These are phyloP conservation scores for Meiosimyza platycephala DNA, from an alignment of 2,888 invertebrate genomes.

Conservation along the genomic window DNA sequence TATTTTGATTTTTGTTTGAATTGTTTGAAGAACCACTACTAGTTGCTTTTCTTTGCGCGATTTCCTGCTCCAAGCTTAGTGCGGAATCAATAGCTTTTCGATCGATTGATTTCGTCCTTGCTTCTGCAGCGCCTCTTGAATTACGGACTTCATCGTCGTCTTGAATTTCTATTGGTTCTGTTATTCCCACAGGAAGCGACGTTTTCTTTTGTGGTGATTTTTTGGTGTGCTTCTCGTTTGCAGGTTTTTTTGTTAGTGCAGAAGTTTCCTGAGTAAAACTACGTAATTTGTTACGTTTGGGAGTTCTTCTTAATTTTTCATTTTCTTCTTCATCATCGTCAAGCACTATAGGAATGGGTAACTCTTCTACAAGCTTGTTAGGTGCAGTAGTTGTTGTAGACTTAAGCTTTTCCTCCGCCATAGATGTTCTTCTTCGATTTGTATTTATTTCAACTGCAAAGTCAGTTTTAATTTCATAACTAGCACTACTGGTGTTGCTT, in stretches of 20 bases:
- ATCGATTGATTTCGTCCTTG: constrained; percentile 15
- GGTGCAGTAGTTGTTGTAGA: constrained; percentile 1
- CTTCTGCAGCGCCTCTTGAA: constrained; percentile 23
- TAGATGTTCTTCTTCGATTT: constrained; percentile 5
- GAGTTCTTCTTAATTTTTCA: constrained; percentile 20
- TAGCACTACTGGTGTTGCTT: constrained; percentile 44
- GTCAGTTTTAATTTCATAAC: constrained; percentile 6
- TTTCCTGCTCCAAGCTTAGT: constrained; percentile 62
- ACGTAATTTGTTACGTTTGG: constrained; percentile 19
- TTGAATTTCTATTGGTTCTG: constrained; percentile 46
- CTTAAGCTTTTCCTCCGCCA: constrained; percentile 29
- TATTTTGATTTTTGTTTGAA: constrained; percentile 58
- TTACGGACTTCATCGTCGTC: constrained; percentile 39
- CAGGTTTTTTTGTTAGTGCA: not conserved
- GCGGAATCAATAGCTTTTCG: constrained; percentile 23
- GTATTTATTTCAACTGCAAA: constrained; percentile 44
- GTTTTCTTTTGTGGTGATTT: constrained; percentile 45
- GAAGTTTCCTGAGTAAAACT: constrained; percentile 15
- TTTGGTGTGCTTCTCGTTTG: constrained; percentile 17
- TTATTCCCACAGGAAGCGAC: constrained; percentile 22
- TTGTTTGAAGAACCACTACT: constrained; percentile 48
- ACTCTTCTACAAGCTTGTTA: not conserved
- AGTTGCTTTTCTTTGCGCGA: constrained; percentile 61
- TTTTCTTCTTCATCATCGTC: constrained; percentile 42
- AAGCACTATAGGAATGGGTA: constrained; percentile 42